Base-by-base conservation (phyloP, 2,797 vertebrate genomes). In the Taeniopygia guttata region DNA sequence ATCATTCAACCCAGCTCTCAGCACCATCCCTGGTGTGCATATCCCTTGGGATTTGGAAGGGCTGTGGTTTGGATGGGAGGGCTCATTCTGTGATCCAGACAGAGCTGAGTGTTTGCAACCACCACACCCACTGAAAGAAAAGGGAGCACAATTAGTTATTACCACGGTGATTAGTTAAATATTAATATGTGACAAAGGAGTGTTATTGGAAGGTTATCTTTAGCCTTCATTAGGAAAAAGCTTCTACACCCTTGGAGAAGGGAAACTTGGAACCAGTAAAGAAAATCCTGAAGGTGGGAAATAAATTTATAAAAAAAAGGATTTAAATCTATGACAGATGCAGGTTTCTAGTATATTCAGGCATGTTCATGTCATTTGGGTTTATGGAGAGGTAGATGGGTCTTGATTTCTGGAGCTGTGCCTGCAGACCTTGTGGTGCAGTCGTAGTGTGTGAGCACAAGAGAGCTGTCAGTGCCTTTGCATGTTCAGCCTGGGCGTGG, bases 401-500 rank as follows among this genome's bases (percentile, higher is more conserved):
- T 75, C 32, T 55, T 4, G 3, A 34, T 60, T 85, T 59, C 19
- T 62, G 48, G 74, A 51, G 27, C 21, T 63, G 19, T 45, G 32
- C 25, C 40, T 36, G 30, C 29, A 46, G 81, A 12, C 38, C 32
- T 40, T 0, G 0, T 9, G 42, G 36, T 29, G 64, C 64, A n/a
- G 55, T 20, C 1, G 0, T 30, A 34, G 4, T 0, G 1, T 25
- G 45, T 4, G 43, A 67, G 56, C 74, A 59, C 25, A 13, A 27
- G 49, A 8, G n/a, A 72, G 32, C 5, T 36, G 36, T 22, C 30
- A 5, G 5, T 0, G 0, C n/a, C 19, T 82, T 15, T 14, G 22
- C 3, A 0, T 4, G 8, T 22, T 54, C 48, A 2, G 19, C 27
- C 42, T 54, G 4, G 38, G 5, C 30, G 9, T 4, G 8, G 25